Evolutionary conservation across 2,797 vertebrate genomes (phyloP).

Genomic region (Periparus ater): DNA sequence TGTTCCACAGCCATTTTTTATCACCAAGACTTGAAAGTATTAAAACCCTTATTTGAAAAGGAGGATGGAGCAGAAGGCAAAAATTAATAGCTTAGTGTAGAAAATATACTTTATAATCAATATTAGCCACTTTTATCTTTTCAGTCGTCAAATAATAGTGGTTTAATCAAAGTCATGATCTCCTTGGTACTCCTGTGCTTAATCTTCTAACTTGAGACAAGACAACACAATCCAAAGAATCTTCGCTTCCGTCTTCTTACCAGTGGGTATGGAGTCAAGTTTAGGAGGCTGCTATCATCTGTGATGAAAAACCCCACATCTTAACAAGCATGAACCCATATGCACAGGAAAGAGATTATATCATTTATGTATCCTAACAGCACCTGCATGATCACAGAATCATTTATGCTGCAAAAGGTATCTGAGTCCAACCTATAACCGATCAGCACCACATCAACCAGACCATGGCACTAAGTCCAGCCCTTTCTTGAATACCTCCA

Average conservation of each 20-base stretch:
- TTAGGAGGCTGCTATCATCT: conserved; percentile 99
- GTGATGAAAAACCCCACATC: conserved; percentile 28
- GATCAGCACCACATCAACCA: background rate
- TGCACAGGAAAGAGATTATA: background rate
- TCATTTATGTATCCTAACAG: background rate
- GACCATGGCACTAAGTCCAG: background rate
- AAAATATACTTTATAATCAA: conserved; percentile 72
- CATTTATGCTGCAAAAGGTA: background rate
- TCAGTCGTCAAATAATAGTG: conserved; percentile 54
- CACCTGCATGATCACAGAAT: background rate
- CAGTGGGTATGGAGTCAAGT: conserved; percentile 94
- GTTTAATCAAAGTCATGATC: conserved; percentile 59
- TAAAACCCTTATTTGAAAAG: conserved; percentile 66
- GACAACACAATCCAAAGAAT: conserved; percentile 97
- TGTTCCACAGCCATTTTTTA: conserved; percentile 15
- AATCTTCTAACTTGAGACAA: conserved; percentile 90
- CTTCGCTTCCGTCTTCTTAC: conserved; percentile 96
- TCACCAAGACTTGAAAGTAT: conserved; percentile 29
- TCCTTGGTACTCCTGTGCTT: conserved; percentile 75
- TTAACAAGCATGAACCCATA: background rate
- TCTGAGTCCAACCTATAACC: background rate
- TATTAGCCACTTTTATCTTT: conserved; percentile 38
- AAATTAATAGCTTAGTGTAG: conserved; percentile 69
- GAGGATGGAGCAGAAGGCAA: conserved; percentile 33
- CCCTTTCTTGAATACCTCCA: background rate